Evolutionary conservation across 2,797 vertebrate species (phyloP), one percentile per base, ranked within the genome.

Genomic region (Astyanax mexicanus): DNA sequence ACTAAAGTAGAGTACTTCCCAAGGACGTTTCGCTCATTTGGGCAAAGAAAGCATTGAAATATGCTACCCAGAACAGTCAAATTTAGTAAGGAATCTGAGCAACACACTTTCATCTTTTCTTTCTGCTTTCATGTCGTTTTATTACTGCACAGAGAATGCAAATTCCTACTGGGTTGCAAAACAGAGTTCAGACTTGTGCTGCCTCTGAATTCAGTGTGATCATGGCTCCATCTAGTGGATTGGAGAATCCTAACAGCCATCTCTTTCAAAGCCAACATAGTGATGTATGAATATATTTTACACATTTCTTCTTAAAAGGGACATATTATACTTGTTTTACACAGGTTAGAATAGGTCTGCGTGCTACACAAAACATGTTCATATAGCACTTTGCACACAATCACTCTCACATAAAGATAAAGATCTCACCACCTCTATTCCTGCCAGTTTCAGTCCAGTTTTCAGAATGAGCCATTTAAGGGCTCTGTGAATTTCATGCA

Each of bases 221-320:
- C 38, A 5, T 69, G 68, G 70, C 77, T 54, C 81, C 81, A 77
- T 72, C 81, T 83, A 68, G 71, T 69, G 81, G 19, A n/a, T 23
- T n/a, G 2, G 3, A 4, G 38, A 7, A 27, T 47, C 6, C 9
- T 65, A 40, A 65, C 13, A 21, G 12, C 5, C 15, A 12, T 6
- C 29, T 21, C n/a, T 66, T 11, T 27, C 7, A 2, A 23, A 15
- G 27, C 0, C 10, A 58, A n/a, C 23, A 8, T 51, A 15, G 11
- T 13, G 12, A 3, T 13, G 3, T 54, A 11, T 25, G 54, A 5
- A n/a, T n/a, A n/a, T n/a, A 35, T 38, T 72, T 62, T 38, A 19
- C 0, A 55, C 10, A 44, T 57, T 38, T 6, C 8, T 45, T n/a
- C n/a, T n/a, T n/a, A n/a, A n/a, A n/a, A n/a, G n/a, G n/a, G n/a